phyloP scores from a whole-genome alignment of 2,797 vertebrate genomes.

The Pagetopsis macropterus region DNA sequence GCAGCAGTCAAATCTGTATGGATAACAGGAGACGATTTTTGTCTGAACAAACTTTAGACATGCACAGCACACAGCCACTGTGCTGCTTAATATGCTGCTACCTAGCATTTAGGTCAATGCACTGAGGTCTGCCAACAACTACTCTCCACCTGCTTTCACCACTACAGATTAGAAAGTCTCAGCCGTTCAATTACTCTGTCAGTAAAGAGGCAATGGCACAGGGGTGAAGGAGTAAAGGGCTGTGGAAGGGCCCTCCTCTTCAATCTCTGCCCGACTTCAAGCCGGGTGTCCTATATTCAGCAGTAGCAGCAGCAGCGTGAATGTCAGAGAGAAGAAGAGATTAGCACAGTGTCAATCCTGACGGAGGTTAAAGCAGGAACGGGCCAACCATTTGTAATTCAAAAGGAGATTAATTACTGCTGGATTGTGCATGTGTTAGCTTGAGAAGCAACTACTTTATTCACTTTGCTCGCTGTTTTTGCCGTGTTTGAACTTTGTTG shows the following conservation, averaged over 20 bases:
- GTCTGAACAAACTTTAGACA: conserved; percentile 38
- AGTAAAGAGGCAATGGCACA: conserved; percentile 36
- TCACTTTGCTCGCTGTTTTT: conserved; percentile 14
- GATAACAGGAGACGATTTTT: conserved; percentile 4
- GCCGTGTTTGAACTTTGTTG: conserved; percentile 27
- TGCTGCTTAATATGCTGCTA: conserved; percentile 64
- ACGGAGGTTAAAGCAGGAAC: conserved; percentile 68
- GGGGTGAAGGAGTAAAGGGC: conserved; percentile 32
- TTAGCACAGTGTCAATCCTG: conserved; percentile 61
- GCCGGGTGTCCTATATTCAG: conserved; percentile 58
- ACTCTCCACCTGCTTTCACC: conserved; percentile 39
- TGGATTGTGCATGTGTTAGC: conserved; percentile 6
- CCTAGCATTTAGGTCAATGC: conserved; percentile 49
- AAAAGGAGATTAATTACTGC: conserved; percentile 72
- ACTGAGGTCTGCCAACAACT: conserved; percentile 38
- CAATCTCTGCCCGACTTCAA: conserved; percentile 44
- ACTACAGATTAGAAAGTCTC: conserved; percentile 53
- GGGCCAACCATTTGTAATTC: conserved; percentile 60
- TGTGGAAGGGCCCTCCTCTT: conserved; percentile 38
- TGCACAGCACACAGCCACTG: conserved; percentile 32
- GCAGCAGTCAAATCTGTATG: conserved; percentile 5
- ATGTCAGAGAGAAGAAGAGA: conserved; percentile 67
- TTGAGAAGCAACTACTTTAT: conserved; percentile 38
- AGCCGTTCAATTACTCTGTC: conserved; percentile 63
- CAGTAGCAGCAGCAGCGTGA: conserved; percentile 48